Evolutionary conservation across 2,113 vertebrate genomes (phyloP).

Genomic region (Cyprinodon variegatus): DNA sequence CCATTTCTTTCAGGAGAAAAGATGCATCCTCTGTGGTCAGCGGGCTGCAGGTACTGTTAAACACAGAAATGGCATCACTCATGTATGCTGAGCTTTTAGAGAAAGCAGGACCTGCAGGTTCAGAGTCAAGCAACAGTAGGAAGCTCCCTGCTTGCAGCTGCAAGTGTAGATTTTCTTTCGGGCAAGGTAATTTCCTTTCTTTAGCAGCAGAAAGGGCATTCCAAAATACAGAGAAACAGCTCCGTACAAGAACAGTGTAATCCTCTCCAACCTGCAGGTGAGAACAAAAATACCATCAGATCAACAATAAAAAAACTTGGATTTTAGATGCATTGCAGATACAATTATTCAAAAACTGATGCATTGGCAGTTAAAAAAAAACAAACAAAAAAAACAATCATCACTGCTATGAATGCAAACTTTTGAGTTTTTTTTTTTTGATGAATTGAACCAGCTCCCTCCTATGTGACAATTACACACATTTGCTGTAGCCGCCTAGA

Average conservation of each 20-base stretch:
- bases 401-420: neutral
- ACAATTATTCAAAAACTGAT: neutral
- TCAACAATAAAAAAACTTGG: neutral
- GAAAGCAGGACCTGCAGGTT: constrained; percentile 20
- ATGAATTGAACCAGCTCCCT: no score
- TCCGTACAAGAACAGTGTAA: constrained; percentile 74
- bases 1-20: constrained; percentile 73
- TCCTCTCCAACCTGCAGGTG: constrained; percentile 72
- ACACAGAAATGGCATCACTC: constrained; percentile 74
- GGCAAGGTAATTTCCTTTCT: constrained; percentile 26
- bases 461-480: no score
- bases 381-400: neutral
- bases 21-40: constrained; percentile 71
- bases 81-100: constrained; percentile 76
- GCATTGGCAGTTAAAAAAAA: neutral
- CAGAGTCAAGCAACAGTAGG: constrained; percentile 81
- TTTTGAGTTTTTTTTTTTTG: neutral
- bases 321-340: neutral
- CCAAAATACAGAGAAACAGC: constrained; percentile 86
- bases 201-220: constrained; percentile 58
- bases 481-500: neutral
- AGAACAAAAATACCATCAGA: constrained; percentile 11
- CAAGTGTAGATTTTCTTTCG: constrained; percentile 54
- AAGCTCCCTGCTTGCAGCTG: constrained; percentile 85
- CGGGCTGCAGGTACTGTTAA: constrained; percentile 56